Percentiles rank a stretch among this genome's conserved stretches.
Evolutionary conservation across 2,888 invertebrate genomes (phyloP).

Genomic region (Linnaemya tessellans): DNA sequence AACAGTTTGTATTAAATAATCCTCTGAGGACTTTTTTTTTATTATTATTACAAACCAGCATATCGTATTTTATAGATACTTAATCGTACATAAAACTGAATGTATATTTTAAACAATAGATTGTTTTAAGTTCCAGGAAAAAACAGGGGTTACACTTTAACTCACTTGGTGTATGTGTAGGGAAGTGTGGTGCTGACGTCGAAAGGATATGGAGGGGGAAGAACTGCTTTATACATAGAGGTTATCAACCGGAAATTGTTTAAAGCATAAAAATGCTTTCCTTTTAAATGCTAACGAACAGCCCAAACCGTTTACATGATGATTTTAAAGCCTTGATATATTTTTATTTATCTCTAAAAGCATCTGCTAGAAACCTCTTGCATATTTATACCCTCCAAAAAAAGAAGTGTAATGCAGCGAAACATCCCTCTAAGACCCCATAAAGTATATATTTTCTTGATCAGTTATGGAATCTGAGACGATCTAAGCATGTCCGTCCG

Average conservation of each 20-base stretch:
- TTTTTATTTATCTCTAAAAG: no score
- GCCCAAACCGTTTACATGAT: no score
- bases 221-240: neutral
- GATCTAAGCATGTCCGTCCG: no score
- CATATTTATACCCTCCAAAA: no score
- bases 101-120: neutral
- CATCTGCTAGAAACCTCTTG: no score
- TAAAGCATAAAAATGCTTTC: neutral
- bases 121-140: neutral
- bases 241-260: constrained; percentile 22
- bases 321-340: no score
- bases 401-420: no score
- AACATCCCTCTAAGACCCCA: no score
- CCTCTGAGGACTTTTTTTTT: neutral
- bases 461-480: no score
- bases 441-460: no score
- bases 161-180: neutral
- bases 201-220: neutral
- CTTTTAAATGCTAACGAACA: no score
- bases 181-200: neutral
- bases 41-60: no score
- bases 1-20: constrained; percentile 4
- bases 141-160: constrained; percentile 13
- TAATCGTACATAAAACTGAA: neutral
- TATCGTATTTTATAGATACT: neutral